Base-by-base conservation (phyloP, 1,140 invertebrate species). In the Neoseiulus cucumeris region DNA sequence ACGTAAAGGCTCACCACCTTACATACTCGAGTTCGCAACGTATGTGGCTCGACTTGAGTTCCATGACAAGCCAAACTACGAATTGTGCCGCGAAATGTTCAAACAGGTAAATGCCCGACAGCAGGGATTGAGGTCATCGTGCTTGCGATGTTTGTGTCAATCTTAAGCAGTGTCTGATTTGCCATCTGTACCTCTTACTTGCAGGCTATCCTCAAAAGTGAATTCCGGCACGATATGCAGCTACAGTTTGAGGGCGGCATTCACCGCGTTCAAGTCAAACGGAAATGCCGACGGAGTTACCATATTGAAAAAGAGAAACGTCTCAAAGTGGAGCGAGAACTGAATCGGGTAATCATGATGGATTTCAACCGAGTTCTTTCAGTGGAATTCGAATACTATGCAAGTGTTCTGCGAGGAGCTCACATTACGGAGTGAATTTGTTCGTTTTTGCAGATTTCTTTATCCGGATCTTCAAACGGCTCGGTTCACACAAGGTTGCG, bases 1-100 rank as follows among this genome's bases (percentile, higher is more conserved):
- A 25, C 25, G 51, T 12, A 59, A 59, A 25, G 51, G 51, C 5
- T 25, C 51, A 5, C 51, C 51, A 14, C 51, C 51, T 4, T 59
- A 59, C 51, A 59, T 59, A 4, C 33, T 59, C 6, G 51, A 59
- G 22, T 59, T 59, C 22, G 51, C 51, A 2, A 59, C 25, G 2
- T 59, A 59, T 9, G 51, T 59, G 14, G 51, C 51, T 20, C 25
- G 51, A 59, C 51, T 59, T 5, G 51, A 59, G 6, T 59, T 59
- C 33, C 51, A 59, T 25, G 51, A 59, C 14, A 59, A 59, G 51
- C 51, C 51, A 2, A 59, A 59, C 22, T 59, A 59, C 22, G 51
- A 59, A 25, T 20, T 59, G 14, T 59, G 51, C 33, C 51, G 51
- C 33, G 51, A 59, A 59, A 59, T 59, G 51, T 59, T 59, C 33